Evolutionary conservation across 2,888 invertebrate genomes (phyloP).

Genomic region (Harpalus rufipes): DNA sequence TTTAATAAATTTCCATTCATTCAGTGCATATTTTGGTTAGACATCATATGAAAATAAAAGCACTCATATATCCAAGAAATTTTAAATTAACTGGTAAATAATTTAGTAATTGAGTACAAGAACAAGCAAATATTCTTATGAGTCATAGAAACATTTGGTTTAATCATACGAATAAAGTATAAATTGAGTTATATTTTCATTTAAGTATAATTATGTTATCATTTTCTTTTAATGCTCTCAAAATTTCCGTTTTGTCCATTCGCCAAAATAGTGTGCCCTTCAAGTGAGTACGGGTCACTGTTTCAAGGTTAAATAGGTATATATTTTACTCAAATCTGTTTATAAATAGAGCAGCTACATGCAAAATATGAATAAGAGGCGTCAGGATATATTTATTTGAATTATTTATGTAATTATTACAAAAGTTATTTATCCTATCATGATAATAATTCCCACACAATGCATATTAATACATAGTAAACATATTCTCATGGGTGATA

Average conservation of each 20-base stretch:
- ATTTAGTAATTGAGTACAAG: no score
- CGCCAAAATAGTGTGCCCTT: neutral
- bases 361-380: constrained; percentile 2
- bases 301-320: neutral
- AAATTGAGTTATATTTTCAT: neutral
- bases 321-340: neutral
- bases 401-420: neutral
- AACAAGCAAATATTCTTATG: neutral
- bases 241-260: neutral
- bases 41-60: neutral
- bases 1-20: neutral
- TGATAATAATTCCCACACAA: neutral
- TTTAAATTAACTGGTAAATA: no score
- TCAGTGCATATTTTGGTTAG: neutral
- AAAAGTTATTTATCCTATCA: neutral
- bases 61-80: no score
- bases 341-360: neutral
- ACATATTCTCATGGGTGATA: neutral
- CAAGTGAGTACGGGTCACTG: neutral
- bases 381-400: neutral
- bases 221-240: neutral
- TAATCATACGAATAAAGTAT: neutral
- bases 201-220: neutral
- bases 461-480: neutral
- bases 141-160: neutral